These are phyloP conservation scores for Upupa epops DNA, from an alignment of 2,113 vertebrate genomes.

Conservation along the genomic window DNA sequence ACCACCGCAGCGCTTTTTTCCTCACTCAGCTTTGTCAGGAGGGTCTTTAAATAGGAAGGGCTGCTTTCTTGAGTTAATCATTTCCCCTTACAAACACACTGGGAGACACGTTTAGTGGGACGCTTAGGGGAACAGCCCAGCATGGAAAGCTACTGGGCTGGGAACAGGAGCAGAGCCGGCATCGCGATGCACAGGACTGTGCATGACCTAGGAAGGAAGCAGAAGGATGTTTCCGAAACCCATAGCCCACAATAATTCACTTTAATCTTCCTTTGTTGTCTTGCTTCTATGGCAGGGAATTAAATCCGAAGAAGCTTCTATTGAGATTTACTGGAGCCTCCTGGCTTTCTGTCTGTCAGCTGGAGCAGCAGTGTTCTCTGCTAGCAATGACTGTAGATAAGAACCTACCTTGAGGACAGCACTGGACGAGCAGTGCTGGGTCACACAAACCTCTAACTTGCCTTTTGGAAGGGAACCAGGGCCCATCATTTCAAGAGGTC, in stretches of 20 bases:
- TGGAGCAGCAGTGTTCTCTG: neutral
- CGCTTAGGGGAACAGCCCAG: neutral
- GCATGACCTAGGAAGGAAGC: slow-evolving; percentile 70
- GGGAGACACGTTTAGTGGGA: neutral
- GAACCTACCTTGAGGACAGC: neutral
- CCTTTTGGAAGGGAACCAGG: neutral
- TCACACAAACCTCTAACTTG: neutral
- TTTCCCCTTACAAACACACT: slow-evolving; percentile 25
- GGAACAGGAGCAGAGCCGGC: slow-evolving; percentile 11
- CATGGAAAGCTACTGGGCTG: slow-evolving; percentile 47
- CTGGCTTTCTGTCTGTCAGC: neutral
- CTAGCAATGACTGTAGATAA: neutral
- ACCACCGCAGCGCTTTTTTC: neutral
- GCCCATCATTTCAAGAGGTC: neutral
- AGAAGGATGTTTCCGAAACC: slow-evolving; percentile 58
- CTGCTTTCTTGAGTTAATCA: slow-evolving; percentile 38
- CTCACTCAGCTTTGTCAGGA: neutral
- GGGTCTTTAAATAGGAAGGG: slow-evolving; percentile 33
- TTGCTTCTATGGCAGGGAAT: neutral
- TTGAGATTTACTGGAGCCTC: neutral
- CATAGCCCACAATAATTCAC: slow-evolving; percentile 67
- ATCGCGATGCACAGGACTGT: neutral
- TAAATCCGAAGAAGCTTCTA: neutral
- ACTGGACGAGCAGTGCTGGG: neutral
- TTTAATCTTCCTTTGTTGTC: slow-evolving; percentile 52